Base-by-base conservation (phyloP, 2,797 vertebrate species). In the Macropus fuliginosus region DNA sequence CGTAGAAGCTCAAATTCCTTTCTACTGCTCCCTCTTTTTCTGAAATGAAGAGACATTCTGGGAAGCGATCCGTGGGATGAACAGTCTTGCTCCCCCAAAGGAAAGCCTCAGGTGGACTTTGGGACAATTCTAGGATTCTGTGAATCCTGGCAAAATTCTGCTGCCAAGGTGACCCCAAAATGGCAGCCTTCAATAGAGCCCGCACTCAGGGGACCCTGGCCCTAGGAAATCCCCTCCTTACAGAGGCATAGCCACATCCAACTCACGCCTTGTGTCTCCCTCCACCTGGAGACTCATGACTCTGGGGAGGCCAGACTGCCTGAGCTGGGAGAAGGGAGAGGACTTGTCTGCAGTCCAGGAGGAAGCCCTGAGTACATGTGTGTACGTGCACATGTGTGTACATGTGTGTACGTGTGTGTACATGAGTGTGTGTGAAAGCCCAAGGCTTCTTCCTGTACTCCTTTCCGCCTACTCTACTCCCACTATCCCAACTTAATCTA, bases 401-500 rank as follows among this genome's bases (percentile, higher is more conserved):
- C 18, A 0, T 57, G 28, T 11, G 28, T 57, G 56, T 59, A 1
- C 2, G 12, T 62, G 59, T 62, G 31, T 5, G 1, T 62, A 34
- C 31, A 34, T 14, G 13, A 6, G 4, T 56, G 56, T 34, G 31
- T 62, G 31, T 59, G 57, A 59, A 59, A 59, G 29, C 28, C 29
- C 57, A 31, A 57, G 56, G 56, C 28, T 29, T 57, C 56, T 28
- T 27, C 56, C 56, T 56, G 56, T 56, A 27, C 56, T 56, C 56
- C 56, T 24, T 9, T 6, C 27, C 57, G 29, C 57, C 57, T 29
- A 31, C 57, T 12, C 57, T 29, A 21, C 93, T 92, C 96, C 95
- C 0, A 0, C 94, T 34, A 1, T 93, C 94, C 95, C 92, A 81
- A 96, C 29, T 95, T 91, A 95, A 5, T 3, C 93, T 93, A 56